Evolutionary conservation across 2,113 vertebrate genomes (phyloP), one percentile per base, ranked within the genome.

Genomic region (Heterocephalus glaber): DNA sequence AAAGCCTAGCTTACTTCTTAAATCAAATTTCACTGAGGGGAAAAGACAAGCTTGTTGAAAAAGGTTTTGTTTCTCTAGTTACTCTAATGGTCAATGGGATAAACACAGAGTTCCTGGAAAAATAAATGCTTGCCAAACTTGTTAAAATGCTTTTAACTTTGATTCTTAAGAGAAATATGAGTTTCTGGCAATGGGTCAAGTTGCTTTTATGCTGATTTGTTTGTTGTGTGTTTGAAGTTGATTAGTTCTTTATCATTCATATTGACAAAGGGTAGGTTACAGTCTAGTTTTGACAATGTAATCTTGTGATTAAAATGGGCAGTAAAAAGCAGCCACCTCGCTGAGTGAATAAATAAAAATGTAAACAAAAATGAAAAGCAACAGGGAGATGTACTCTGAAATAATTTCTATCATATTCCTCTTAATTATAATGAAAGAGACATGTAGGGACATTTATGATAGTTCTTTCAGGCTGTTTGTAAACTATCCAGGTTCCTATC

Each of bases 311-410:
- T 90, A 83, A 87, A 89, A 49, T 81, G 22, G 2, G 17, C 63
- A 24, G 83, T 92, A 70, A 91, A 89, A 85, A 35, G 22, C 41
- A 93, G 22, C 35, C 74, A 68, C 10, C 22, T 92, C 63, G 74
- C 35, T 82, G 30, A 95, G 6, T 72, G 2, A 60, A 86, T 79
- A 84, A 68, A 91, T 68, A 22, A 81, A 95, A 92, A 70, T 95
- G 14, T 52, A 83, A 6, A 24, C 5, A 90, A 47, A 44, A 52
- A 8, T 90, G 17, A 82, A 49, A 63, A 91, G n/a, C 24, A 85
- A 56, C 8, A 76, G 4, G 19, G 1, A 52, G 30, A 92, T 85
- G 14, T 44, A 52, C 1, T 86, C 61, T 82, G 41, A 87, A 85
- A 74, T 92, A 77, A 38, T 16, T 86, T 26, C 38, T 77, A 12